Percentiles rank a stretch among this genome's conserved stretches.
phyloP scores from a whole-genome alignment of 2,797 vertebrate species.

The Masticophis lateralis region DNA sequence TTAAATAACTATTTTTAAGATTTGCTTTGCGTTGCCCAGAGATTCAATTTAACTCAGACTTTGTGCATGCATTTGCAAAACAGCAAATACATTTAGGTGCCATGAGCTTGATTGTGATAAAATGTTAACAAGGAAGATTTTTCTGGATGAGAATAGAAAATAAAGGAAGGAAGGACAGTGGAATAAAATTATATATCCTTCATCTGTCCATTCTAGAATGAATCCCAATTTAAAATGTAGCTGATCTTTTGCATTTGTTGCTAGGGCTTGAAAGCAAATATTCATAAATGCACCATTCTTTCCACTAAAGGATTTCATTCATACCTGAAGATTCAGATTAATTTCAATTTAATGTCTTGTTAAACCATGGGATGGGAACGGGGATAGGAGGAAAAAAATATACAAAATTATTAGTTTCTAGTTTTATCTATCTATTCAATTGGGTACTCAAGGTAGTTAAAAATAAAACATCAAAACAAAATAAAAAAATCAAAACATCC shows the following conservation, averaged over 20 bases:
- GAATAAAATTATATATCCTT: neutral
- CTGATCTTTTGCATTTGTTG: neutral
- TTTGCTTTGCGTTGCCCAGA: neutral
- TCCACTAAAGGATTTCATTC: neutral
- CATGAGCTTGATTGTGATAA: neutral
- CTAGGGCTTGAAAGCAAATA: neutral
- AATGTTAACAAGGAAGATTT: neutral
- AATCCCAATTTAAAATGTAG: neutral
- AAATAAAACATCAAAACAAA: neutral
- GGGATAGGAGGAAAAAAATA: neutral
- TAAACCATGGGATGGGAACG: neutral
- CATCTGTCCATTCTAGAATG: neutral
- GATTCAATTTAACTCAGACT: neutral
- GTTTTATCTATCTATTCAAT: neutral
- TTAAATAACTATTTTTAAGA: neutral
- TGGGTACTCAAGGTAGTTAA: neutral
- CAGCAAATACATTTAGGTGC: neutral
- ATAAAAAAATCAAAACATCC: neutral
- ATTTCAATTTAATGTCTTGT: neutral
- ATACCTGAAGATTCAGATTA: neutral
- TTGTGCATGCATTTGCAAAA: neutral
- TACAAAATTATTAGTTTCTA: neutral
- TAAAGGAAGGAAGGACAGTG: neutral
- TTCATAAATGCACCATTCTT: neutral
- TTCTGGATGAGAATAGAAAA: neutral